phyloP scores from a whole-genome alignment of 2,113 vertebrate species.

The Perognathus longimembris region DNA sequence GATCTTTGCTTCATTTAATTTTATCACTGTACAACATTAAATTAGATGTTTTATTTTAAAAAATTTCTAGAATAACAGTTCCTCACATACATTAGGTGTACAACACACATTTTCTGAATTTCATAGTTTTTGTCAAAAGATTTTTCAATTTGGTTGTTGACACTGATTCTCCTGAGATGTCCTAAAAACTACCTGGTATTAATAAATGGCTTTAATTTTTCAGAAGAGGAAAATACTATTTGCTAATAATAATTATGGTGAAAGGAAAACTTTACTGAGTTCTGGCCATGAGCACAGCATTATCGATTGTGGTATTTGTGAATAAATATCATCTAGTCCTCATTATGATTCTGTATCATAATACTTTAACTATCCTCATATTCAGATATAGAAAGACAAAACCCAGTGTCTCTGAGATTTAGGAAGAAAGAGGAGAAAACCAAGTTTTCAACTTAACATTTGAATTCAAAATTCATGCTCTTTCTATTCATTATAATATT shows the following conservation, averaged over 20 bases:
- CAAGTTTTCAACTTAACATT: background rate
- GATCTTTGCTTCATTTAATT: constrained; percentile 1
- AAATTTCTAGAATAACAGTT: background rate
- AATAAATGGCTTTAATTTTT: background rate
- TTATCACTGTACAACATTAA: constrained; percentile 18
- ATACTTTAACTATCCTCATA: background rate
- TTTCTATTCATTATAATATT: background rate
- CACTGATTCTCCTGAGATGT: background rate
- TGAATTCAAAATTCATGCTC: background rate
- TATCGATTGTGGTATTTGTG: background rate
- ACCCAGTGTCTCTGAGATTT: background rate
- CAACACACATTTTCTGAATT: background rate
- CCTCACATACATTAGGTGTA: background rate
- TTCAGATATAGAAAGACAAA: background rate
- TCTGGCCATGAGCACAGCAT: background rate
- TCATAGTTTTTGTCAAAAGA: background rate
- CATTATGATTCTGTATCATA: background rate
- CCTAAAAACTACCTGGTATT: background rate
- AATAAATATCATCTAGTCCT: background rate
- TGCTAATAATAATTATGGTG: constrained; percentile 9
- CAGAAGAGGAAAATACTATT: constrained; percentile 31
- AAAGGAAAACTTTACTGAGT: background rate
- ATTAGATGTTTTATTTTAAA: background rate
- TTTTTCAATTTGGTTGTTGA: background rate
- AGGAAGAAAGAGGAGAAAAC: background rate